phyloP scores from a whole-genome alignment of 30 jellyfish, hydroid and myxozoan species.

The Aurelia aurita complex sp. Pacific region DNA sequence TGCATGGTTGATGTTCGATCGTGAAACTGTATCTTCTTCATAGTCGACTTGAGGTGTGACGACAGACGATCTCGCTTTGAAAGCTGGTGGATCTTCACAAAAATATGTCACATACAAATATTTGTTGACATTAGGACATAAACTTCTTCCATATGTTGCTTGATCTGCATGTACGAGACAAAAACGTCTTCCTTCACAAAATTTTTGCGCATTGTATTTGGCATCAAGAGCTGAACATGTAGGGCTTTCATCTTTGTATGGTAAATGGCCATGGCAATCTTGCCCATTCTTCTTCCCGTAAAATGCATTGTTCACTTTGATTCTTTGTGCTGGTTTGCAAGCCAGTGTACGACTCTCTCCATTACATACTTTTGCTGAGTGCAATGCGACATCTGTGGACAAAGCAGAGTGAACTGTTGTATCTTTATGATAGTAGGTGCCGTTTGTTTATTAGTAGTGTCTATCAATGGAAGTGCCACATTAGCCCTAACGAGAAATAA shows the following conservation, averaged over 20 bases:
- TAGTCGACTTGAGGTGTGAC: constrained; percentile 82
- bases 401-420: neutral
- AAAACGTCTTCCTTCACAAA: constrained; percentile 86
- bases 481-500: too few relatives aligned
- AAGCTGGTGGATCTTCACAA: constrained; percentile 76
- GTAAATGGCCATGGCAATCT: constrained; percentile 87
- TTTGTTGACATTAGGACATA: constrained; percentile 94
- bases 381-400: constrained; percentile 59
- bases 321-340: constrained; percentile 80
- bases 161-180: constrained; percentile 94
- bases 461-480: too few relatives aligned
- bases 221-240: constrained; percentile 99
- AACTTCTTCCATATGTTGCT: constrained; percentile 83
- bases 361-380: constrained; percentile 82
- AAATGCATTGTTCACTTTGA: constrained; percentile 87
- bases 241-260: constrained; percentile 94
- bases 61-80: constrained; percentile 61
- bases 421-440: too few relatives aligned
- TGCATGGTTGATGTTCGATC: constrained; percentile 62
- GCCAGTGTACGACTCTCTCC: constrained; percentile 86
- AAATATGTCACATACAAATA: constrained; percentile 78
- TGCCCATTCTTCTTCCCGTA: constrained; percentile 96
- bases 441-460: too few relatives aligned
- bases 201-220: constrained; percentile 75
- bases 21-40: constrained; percentile 96